Conservation (phyloP, 2,888 invertebrate genomes). For the Drosophila paracracens region DNA sequence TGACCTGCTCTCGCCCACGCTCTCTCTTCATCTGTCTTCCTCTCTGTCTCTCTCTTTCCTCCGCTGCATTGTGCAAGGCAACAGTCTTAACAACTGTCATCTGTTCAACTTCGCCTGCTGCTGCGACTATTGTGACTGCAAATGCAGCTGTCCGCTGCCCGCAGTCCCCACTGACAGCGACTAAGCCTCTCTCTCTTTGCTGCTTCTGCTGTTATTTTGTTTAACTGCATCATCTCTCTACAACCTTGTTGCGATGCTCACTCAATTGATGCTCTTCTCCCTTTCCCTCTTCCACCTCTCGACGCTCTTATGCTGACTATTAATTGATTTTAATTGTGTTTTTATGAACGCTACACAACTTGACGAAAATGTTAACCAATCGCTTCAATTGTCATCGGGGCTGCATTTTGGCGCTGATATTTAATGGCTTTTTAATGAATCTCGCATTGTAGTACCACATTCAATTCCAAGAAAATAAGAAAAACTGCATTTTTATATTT, state of each 20-base stretch:
- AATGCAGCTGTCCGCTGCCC: constrained; percentile 30
- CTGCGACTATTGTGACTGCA: constrained; percentile 29
- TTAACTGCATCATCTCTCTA: constrained; percentile 57
- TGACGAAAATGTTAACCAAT: constrained; percentile 48
- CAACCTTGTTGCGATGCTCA: constrained; percentile 36
- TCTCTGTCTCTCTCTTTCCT: constrained; percentile 2
- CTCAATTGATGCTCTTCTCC: constrained; percentile 37
- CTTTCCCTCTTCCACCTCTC: neutral
- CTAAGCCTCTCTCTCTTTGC: neutral
- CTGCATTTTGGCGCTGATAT: constrained; percentile 42
- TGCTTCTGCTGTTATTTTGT: constrained; percentile 18
- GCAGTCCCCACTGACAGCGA: constrained; percentile 5
- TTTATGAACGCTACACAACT: constrained; percentile 58
- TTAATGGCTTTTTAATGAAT: constrained; percentile 39
- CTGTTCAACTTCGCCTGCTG: constrained; percentile 21
- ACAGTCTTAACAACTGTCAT: constrained; percentile 69
- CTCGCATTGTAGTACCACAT: neutral
- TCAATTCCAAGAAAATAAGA: neutral
- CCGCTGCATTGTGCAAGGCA: constrained; percentile 43
- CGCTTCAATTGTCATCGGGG: constrained; percentile 39
- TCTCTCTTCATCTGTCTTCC: constrained; percentile 20
- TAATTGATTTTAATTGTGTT: constrained; percentile 79
- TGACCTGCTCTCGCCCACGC: constrained; percentile 74
- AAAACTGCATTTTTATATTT: neutral
- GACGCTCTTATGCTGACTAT: constrained; percentile 44